These are phyloP conservation scores for Apodemia duryi DNA, from an alignment of 2,888 invertebrate species.

Conservation along the genomic window DNA sequence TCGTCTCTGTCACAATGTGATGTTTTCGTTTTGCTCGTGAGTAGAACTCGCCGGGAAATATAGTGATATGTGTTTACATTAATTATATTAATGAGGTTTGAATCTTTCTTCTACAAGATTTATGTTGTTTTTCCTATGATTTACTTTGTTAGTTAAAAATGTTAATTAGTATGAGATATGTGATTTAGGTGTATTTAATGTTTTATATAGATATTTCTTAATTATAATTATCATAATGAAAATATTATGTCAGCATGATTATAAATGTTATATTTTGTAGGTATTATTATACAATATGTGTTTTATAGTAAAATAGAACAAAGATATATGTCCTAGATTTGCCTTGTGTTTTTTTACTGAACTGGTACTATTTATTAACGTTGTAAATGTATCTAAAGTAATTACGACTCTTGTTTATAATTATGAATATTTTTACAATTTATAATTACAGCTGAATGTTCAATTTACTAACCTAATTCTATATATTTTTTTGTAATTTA, in stretches of 20 bases:
- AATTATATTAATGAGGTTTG: neutral
- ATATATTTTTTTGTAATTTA: no score
- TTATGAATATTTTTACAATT: no score
- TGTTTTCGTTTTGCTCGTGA: neutral
- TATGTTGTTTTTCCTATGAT: constrained; percentile 12
- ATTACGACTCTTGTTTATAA: no score
- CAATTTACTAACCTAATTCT: no score
- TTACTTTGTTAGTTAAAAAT: neutral
- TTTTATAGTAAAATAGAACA: constrained; percentile 1
- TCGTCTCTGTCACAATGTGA: neutral
- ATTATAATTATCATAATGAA: constrained; percentile 4
- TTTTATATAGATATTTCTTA: constrained; percentile 8
- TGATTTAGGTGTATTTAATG: constrained; percentile 9
- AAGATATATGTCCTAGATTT: constrained; percentile 1
- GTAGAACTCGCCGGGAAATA: neutral
- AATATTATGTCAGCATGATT: neutral
- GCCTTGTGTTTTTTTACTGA: no score
- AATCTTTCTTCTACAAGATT: neutral
- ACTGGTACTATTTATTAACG: no score
- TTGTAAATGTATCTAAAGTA: no score
- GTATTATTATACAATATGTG: constrained; percentile 6
- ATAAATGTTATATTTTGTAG: constrained; percentile 10
- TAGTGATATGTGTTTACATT: neutral
- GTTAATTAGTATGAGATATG: constrained; percentile 10
- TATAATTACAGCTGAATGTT: no score